Conservation (phyloP, 1,140 invertebrate species). For the Cardiocondyla obscurior region DNA sequence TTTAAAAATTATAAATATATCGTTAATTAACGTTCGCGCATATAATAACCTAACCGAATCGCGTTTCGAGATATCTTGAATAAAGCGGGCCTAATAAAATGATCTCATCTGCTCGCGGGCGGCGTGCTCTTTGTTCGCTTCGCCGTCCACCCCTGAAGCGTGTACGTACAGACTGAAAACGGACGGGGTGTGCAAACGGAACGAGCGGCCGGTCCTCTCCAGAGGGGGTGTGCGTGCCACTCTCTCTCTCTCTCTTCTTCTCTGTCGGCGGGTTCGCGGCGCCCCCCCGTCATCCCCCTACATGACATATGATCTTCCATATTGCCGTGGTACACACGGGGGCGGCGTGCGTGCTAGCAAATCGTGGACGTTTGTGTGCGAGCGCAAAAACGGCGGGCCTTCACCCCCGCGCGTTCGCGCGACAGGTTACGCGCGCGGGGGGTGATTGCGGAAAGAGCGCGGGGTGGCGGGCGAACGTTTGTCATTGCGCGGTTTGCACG, state of each 20-base stretch:
- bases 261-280: slow-evolving; percentile 17
- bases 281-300: slow-evolving; percentile 61
- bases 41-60: neutral
- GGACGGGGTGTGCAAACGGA: slow-evolving; percentile 70
- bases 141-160: slow-evolving; percentile 16
- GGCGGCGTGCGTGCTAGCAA: slow-evolving; percentile 57
- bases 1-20: no score
- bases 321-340: slow-evolving; percentile 74
- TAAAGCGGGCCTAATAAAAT: neutral
- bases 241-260: no score
- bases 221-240: slow-evolving; percentile 64
- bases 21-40: no score
- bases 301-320: slow-evolving; percentile 81
- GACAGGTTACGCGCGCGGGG: slow-evolving; percentile 54
- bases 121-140: neutral
- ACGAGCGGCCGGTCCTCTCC: slow-evolving; percentile 16
- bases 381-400: slow-evolving; percentile 54
- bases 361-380: slow-evolving; percentile 2
- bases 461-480: slow-evolving; percentile 69
- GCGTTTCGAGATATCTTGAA: neutral
- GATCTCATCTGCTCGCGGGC: slow-evolving; percentile 16
- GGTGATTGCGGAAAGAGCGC: neutral
- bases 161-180: slow-evolving; percentile 46
- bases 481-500: slow-evolving; percentile 73
- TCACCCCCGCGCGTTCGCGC: slow-evolving; percentile 14